A percentile compares a stretch with the other conserved stretches of the same genome.
Evolutionary conservation across 1,140 invertebrate genomes (phyloP).

Genomic region (Drosophila serrata): DNA sequence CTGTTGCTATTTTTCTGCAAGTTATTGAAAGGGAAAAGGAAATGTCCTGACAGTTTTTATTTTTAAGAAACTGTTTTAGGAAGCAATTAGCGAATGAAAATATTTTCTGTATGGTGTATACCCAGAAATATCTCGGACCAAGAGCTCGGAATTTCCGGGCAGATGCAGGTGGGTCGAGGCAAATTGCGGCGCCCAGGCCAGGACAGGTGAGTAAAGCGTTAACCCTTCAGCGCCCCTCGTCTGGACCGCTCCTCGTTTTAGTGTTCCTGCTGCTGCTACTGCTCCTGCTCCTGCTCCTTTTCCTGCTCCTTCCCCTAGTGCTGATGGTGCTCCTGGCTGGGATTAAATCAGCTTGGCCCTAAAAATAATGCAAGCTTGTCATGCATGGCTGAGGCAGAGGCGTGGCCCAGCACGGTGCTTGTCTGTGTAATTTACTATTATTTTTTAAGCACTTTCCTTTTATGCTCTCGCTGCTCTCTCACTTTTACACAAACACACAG

Average conservation of each 20-base stretch:
- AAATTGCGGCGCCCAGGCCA: slow-evolving; percentile 52
- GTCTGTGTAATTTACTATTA: slow-evolving; percentile 80
- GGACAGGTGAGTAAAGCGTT: slow-evolving; percentile 55
- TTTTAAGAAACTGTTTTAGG: too few relatives aligned
- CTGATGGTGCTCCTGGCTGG: slow-evolving; percentile 22
- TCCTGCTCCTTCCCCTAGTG: not conserved
- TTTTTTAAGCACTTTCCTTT: slow-evolving; percentile 80
- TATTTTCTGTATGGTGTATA: not conserved
- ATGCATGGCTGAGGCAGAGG: slow-evolving; percentile 53
- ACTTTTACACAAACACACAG: slow-evolving; percentile 42
- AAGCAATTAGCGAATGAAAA: not conserved
- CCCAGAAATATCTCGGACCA: not conserved
- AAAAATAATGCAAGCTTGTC: slow-evolving; percentile 80
- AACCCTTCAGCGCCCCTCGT: slow-evolving; percentile 45
- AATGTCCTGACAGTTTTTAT: not conserved
- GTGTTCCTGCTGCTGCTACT: slow-evolving; percentile 13
- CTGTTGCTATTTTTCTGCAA: not conserved
- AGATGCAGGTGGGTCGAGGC: slow-evolving; percentile 41
- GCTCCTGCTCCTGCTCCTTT: not conserved
- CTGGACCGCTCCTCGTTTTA: slow-evolving; percentile 23
- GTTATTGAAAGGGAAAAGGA: not conserved
- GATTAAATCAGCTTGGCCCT: slow-evolving; percentile 76
- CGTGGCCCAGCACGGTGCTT: slow-evolving; percentile 42
- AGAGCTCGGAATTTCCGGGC: slow-evolving; percentile 3
- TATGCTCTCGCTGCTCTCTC: slow-evolving; percentile 52